phyloP scores from a whole-genome alignment of 2,888 invertebrate species.

The Drosophila acutilabella region DNA sequence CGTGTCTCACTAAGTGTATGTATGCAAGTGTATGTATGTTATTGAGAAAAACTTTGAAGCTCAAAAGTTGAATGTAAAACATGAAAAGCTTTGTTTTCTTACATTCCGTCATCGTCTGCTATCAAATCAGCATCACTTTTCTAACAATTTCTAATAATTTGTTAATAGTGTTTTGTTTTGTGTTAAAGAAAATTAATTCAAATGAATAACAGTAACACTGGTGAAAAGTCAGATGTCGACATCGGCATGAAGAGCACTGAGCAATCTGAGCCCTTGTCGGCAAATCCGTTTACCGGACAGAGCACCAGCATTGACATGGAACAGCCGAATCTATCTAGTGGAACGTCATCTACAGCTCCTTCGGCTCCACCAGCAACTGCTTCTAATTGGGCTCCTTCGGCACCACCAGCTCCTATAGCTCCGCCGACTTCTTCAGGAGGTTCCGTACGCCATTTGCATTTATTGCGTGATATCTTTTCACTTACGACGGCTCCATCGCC shows the following conservation, averaged over 20 bases:
- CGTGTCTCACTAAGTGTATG: no score
- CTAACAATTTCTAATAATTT: neutral
- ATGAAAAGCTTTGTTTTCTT: neutral
- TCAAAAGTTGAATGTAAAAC: neutral
- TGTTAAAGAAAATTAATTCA: neutral
- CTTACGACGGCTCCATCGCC: slow-evolving; percentile 78
- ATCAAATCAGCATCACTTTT: neutral
- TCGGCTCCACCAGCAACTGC: no score
- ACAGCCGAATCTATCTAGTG: neutral
- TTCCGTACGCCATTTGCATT: slow-evolving; percentile 49
- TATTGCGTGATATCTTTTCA: slow-evolving; percentile 81
- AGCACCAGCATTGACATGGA: neutral
- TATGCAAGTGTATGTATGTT: neutral
- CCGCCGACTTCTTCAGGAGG: slow-evolving; percentile 12
- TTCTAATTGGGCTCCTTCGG: neutral
- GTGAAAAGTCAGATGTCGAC: neutral
- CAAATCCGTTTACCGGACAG: neutral
- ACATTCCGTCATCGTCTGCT: neutral
- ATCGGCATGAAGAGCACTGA: neutral
- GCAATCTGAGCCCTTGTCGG: neutral
- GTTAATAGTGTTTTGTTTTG: neutral
- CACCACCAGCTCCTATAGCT: slow-evolving; percentile 5
- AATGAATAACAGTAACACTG: neutral
- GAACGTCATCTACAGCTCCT: no score
- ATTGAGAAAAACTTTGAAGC: neutral